Conservation (phyloP, 1,140 invertebrate genomes). For the Drosophila saltans region DNA sequence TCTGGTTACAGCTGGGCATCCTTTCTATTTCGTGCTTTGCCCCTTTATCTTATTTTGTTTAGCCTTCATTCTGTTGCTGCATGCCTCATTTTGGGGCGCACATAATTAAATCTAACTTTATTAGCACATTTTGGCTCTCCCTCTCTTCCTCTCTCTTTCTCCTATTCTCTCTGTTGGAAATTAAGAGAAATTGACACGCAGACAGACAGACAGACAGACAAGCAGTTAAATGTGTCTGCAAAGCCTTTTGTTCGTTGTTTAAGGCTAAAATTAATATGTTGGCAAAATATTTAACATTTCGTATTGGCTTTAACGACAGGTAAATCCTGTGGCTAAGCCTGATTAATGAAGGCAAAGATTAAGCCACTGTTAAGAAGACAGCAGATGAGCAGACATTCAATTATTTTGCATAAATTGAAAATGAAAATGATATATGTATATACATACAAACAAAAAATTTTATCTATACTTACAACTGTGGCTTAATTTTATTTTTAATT, state of each 20-base stretch:
- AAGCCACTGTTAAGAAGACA: not conserved
- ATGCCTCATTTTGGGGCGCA: conserved; percentile 65
- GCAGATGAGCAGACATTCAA: not conserved
- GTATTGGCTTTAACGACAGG: conserved; percentile 7
- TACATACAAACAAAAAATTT: not conserved
- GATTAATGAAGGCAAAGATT: conserved; percentile 10
- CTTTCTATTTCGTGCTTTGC: conserved; percentile 3
- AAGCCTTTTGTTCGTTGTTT: not conserved
- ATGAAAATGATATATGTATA: not conserved
- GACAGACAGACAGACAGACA: not conserved
- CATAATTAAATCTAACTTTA: conserved; percentile 78
- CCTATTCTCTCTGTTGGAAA: not conserved
- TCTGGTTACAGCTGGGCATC: not conserved
- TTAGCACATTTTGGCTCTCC: conserved; percentile 59
- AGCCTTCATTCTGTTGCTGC: conserved; percentile 29
- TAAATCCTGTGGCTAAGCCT: conserved; percentile 9
- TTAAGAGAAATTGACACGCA: conserved; percentile 9
- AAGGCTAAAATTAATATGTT: conserved; percentile 4
- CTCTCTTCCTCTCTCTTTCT: no score
- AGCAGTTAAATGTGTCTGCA: conserved; percentile 1
- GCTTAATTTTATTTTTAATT: not conserved
- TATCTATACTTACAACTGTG: not conserved
- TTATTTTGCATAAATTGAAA: conserved; percentile 1
- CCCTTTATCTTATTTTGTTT: not conserved
- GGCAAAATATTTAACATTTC: conserved; percentile 7